phyloP scores from a whole-genome alignment of 2,888 invertebrate genomes.

The Cryptus viduatorius region DNA sequence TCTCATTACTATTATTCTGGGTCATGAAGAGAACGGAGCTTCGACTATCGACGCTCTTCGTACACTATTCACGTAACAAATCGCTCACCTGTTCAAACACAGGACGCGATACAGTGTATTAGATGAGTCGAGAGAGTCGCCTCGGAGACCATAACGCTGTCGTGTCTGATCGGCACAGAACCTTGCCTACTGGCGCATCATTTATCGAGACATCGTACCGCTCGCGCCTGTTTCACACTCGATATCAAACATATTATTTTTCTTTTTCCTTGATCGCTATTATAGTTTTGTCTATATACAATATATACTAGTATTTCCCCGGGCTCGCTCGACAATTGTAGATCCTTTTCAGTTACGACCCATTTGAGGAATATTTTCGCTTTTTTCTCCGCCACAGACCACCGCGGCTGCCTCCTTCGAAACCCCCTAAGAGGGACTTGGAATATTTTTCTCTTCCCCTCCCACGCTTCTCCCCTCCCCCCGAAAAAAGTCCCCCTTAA shows the following conservation, averaged over 20 bases:
- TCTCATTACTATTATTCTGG: slow-evolving; percentile 5
- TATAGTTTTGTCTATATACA: neutral
- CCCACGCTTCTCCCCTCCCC: too few species aligned
- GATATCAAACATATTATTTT: neutral
- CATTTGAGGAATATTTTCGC: too few species aligned
- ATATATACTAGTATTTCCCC: too few species aligned
- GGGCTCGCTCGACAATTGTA: too few species aligned
- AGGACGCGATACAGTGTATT: slow-evolving; percentile 28
- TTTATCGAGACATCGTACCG: slow-evolving; percentile 60
- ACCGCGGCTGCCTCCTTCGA: too few species aligned
- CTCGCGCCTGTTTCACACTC: slow-evolving; percentile 48
- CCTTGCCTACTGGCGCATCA: slow-evolving; percentile 56
- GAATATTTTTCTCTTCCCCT: too few species aligned
- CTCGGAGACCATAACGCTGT: slow-evolving; percentile 36
- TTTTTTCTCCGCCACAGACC: too few species aligned
- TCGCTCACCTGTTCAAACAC: slow-evolving; percentile 63
- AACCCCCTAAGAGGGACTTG: too few species aligned
- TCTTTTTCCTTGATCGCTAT: slow-evolving; percentile 26
- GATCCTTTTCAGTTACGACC: too few species aligned
- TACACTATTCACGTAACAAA: slow-evolving; percentile 50
- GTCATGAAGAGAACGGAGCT: neutral
- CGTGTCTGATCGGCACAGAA: slow-evolving; percentile 54
- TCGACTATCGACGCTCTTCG: neutral
- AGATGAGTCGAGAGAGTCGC: slow-evolving; percentile 18
- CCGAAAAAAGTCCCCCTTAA: too few species aligned